Conservation (phyloP, 2,113 vertebrate species). For the Psophia crepitans region DNA sequence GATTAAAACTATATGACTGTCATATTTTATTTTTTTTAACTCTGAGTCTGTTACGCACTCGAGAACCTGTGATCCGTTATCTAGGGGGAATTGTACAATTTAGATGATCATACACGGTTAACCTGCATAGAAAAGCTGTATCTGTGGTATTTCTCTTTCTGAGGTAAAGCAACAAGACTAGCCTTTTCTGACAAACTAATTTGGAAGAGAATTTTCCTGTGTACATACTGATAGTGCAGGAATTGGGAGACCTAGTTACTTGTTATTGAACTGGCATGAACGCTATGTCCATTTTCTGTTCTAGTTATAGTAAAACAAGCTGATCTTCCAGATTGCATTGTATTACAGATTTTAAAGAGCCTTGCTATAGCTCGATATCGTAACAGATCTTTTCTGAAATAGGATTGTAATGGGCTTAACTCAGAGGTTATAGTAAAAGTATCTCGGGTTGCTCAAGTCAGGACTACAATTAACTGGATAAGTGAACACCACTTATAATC, state of each 20-base stretch:
- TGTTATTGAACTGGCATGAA: not conserved
- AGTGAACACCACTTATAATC: not conserved
- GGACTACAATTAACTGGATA: constrained; percentile 21
- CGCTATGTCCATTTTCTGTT: constrained; percentile 2
- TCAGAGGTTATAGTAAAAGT: constrained; percentile 13
- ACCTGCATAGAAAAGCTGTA: not conserved
- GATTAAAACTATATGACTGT: not conserved
- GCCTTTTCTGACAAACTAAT: not conserved
- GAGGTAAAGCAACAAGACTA: not conserved
- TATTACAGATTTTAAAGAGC: constrained; percentile 31
- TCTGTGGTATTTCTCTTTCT: not conserved
- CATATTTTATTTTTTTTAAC: not conserved
- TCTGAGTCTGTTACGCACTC: not conserved
- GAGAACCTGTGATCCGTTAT: not conserved
- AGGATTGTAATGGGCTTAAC: not conserved
- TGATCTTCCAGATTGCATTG: not conserved
- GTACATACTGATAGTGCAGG: not conserved
- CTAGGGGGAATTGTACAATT: not conserved
- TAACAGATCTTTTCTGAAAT: constrained; percentile 9
- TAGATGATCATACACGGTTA: not conserved
- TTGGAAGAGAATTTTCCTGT: not conserved
- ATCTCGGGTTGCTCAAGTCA: constrained; percentile 1
- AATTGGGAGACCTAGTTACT: not conserved
- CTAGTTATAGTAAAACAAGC: constrained; percentile 19
- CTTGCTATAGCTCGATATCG: not conserved